Conservation (phyloP, 2,113 vertebrate genomes). For the Scomber colias region DNA sequence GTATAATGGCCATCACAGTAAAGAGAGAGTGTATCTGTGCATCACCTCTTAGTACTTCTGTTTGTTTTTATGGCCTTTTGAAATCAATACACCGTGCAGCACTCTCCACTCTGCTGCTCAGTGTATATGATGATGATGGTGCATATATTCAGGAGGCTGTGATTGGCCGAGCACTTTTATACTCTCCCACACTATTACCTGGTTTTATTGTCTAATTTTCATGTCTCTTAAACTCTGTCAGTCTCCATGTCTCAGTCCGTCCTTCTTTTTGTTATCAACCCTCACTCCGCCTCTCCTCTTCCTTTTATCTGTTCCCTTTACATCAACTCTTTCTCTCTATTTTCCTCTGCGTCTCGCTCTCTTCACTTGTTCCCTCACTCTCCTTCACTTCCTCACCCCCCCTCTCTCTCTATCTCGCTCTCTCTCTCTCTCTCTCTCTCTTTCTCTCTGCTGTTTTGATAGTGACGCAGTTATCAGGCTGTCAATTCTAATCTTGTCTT, state of each 20-base stretch:
- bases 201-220: conserved; percentile 71
- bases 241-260: conserved; percentile 7
- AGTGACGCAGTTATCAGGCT: conserved; percentile 83
- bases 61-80: conserved; percentile 71
- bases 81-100: conserved; percentile 53
- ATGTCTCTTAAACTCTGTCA: conserved; percentile 56
- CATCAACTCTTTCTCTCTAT: conserved; percentile 49
- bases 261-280: conserved; percentile 45
- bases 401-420: conserved; percentile 15
- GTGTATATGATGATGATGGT: conserved; percentile 53
- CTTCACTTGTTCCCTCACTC: conserved; percentile 12
- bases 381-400: conserved; percentile 15
- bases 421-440: conserved; percentile 25
- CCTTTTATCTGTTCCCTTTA: conserved; percentile 57
- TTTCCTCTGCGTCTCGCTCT: conserved; percentile 37
- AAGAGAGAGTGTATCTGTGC: conserved; percentile 44
- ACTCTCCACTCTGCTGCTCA: conserved; percentile 55
- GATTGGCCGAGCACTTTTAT: conserved; percentile 58
- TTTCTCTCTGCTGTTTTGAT: conserved; percentile 76
- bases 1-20: conserved; percentile 50
- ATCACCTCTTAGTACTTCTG: conserved; percentile 54
- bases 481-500: conserved; percentile 85
- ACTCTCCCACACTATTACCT: conserved; percentile 40
- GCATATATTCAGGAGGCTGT: conserved; percentile 49
- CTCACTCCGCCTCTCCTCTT: conserved; percentile 41